These are phyloP conservation scores for Marmota flaviventris DNA, from an alignment of 2,113 vertebrate genomes.

Conservation along the genomic window DNA sequence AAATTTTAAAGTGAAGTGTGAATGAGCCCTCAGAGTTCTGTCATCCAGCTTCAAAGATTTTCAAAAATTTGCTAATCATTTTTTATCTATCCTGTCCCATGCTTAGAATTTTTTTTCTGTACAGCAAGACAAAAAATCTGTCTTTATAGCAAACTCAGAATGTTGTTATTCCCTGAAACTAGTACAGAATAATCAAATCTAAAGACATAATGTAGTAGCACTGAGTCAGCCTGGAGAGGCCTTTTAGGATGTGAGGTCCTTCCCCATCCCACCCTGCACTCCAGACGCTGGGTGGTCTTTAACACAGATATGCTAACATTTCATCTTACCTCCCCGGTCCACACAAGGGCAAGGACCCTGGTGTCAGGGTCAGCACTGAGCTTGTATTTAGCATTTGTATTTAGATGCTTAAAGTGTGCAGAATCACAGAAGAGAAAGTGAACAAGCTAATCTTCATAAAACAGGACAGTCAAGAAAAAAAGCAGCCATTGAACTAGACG, in stretches of 20 bases:
- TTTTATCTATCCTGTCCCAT: neutral
- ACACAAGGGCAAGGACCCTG: neutral
- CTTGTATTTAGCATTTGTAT: neutral
- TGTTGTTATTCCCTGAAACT: neutral
- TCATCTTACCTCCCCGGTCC: neutral
- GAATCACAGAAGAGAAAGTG: neutral
- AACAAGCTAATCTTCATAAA: neutral
- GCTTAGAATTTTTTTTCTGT: neutral
- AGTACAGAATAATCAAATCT: neutral
- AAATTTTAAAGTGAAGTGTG: neutral
- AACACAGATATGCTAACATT: neutral
- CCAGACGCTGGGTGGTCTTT: neutral
- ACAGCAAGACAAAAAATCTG: neutral
- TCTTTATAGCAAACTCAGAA: neutral
- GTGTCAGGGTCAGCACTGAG: neutral
- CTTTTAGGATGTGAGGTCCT: neutral
- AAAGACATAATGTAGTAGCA: rapidly evolving
- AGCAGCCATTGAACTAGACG: neutral
- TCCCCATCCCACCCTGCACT: rapidly evolving
- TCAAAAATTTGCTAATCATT: neutral
- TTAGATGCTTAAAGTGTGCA: neutral
- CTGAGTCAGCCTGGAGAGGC: neutral
- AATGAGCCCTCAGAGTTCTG: neutral
- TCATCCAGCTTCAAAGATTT: neutral
- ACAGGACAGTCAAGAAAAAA: constrained; percentile 14